A percentile compares a stretch with the other conserved stretches of the same genome.
Evolutionary conservation across 2,797 vertebrate genomes (phyloP).

Genomic region (Nyctalus aviator): DNA sequence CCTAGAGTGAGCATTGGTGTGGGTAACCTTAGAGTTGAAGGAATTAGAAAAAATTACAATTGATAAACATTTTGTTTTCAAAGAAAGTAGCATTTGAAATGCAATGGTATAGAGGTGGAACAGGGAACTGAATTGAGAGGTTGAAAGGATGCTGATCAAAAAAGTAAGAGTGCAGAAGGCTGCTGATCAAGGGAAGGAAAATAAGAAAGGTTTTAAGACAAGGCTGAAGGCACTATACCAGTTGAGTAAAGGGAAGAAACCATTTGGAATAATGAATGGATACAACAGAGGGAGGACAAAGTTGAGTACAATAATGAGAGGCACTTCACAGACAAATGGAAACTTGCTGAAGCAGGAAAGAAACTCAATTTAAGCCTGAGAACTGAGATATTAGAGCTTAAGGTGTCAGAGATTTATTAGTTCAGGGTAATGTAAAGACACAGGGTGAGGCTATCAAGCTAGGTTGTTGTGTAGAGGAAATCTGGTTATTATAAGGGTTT

Average conservation of each 20-base stretch:
- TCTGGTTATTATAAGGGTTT: not conserved
- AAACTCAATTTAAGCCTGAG: not conserved
- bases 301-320: not conserved
- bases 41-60: not conserved
- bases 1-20: not conserved
- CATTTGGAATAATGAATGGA: not conserved
- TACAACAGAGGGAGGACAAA: not conserved
- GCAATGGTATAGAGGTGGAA: not conserved
- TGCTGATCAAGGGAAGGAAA: not conserved
- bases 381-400: not conserved
- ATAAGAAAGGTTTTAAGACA: not conserved
- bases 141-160: not conserved
- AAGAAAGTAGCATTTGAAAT: slow-evolving; percentile 1
- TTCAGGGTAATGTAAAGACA: not conserved
- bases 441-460: not conserved
- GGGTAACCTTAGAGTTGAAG: not conserved
- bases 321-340: not conserved
- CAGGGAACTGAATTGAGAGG: not conserved
- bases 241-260: not conserved
- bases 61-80: not conserved
- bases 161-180: not conserved
- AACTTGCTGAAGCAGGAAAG: not conserved
- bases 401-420: not conserved
- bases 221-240: not conserved
- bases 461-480: not conserved